A percentile compares a stretch with the other conserved stretches of the same genome.
phyloP scores from a whole-genome alignment of 2,797 vertebrate species.

The Neomorphus geoffroyi region DNA sequence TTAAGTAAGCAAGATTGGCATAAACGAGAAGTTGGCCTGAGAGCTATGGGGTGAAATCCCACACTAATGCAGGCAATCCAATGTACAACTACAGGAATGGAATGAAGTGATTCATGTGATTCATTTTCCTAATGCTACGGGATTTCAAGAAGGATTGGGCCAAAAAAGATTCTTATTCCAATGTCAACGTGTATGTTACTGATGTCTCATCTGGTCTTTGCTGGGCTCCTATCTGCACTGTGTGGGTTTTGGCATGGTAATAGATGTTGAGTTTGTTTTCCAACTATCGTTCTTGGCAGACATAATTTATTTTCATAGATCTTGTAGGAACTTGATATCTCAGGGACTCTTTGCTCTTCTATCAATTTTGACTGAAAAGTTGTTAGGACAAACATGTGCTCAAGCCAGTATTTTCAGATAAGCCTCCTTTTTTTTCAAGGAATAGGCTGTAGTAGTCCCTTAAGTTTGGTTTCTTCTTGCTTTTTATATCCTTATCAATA shows the following conservation, averaged over 20 bases:
- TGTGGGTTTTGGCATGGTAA: background rate
- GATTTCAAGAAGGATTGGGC: background rate
- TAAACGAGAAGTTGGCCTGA: background rate
- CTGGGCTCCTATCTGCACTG: background rate
- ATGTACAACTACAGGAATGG: background rate
- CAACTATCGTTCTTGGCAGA: conserved; percentile 9
- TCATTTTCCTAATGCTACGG: background rate
- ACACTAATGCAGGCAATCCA: background rate
- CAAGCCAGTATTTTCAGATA: background rate
- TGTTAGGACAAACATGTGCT: background rate
- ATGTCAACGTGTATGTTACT: background rate
- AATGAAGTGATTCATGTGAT: background rate
- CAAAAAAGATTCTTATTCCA: background rate
- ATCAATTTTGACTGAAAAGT: background rate
- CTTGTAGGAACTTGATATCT: conserved; percentile 4
- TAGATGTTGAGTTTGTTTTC: background rate
- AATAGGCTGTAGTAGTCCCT: background rate
- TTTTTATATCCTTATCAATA: background rate
- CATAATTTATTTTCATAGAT: background rate
- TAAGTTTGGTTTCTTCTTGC: background rate
- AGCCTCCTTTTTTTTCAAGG: background rate
- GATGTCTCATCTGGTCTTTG: background rate
- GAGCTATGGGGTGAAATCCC: background rate
- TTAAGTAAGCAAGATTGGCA: background rate
- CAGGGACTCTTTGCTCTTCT: background rate